Conservation (phyloP, 2,888 invertebrate species). For the Heliconius cydno region DNA sequence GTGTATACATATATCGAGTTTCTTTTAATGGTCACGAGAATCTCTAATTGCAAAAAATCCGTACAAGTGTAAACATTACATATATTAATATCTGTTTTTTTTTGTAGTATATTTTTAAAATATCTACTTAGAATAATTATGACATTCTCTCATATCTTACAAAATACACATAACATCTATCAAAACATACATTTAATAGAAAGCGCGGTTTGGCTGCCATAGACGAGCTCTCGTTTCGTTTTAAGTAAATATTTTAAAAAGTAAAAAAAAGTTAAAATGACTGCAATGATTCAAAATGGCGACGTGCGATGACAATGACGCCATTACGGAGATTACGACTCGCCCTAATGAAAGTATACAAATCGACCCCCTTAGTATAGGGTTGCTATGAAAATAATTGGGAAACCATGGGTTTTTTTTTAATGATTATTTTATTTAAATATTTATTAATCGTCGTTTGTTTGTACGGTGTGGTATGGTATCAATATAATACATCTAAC, state of each 20-base stretch:
- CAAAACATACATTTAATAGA: not conserved
- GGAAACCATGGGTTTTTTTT: not conserved
- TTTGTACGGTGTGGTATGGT: not conserved
- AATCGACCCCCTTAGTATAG: slow-evolving; percentile 45
- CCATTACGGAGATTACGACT: slow-evolving; percentile 56
- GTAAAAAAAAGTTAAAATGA: slow-evolving; percentile 27
- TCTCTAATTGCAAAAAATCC: no score
- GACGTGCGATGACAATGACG: slow-evolving; percentile 54
- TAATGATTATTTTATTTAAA: not conserved
- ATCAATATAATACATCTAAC: fast-evolving
- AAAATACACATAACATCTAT: not conserved
- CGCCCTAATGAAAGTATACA: slow-evolving; percentile 56
- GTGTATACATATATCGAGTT: no score
- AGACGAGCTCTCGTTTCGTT: slow-evolving; percentile 18
- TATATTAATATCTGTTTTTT: no score
- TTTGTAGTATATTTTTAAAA: not conserved
- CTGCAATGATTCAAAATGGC: slow-evolving; percentile 53
- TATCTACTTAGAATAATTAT: not conserved
- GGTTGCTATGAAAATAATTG: slow-evolving; percentile 28
- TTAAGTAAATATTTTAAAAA: slow-evolving; percentile 16
- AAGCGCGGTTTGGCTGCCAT: not conserved
- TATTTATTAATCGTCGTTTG: not conserved
- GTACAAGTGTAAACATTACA: no score
- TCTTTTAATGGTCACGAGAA: no score
- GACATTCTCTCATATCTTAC: not conserved